Base-by-base conservation (phyloP, 1,140 invertebrate species). In the Macrobrachium rosenbergii region DNA sequence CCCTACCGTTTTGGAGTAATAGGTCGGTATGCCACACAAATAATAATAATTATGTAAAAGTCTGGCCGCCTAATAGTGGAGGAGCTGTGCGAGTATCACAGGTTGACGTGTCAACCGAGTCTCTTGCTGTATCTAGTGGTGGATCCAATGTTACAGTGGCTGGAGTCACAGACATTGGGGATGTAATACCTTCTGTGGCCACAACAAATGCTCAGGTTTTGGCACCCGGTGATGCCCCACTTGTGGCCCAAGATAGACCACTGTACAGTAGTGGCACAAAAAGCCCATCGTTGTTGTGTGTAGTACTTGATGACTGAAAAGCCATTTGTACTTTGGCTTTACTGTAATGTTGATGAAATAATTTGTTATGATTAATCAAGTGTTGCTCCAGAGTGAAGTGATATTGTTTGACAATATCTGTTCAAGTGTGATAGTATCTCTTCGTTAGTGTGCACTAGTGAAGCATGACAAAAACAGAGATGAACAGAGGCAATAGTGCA, bases 401-500 rank as follows among this genome's bases (percentile, higher is more conserved):
- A 88, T 88, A 88, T 82, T 88, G 80, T 82, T 73, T 77, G 86
- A 88, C 86, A 88, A 88, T 88, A 88, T 82, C 80, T 88, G 86
- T 88, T 82, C 80, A 77, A 82, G 86, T 88, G 86, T 88, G 86
- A 88, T 88, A 88, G 72, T 88, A 88, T 79, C 86, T 88, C 86
- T 75, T 88, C 86, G 82, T 80, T 88, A 88, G 86, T 88, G 86
- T 76, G 86, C 79, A n/a, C 86, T 88, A 88, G 86, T 88, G 86
- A 88, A 82, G 79, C 86, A 88, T 88, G 86, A 88, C 86, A 88
- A 88, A 88, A 88, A 80, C 69, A 59, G 80, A 88, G 79, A 88
- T 43, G 86, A 88, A 76, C 62, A 82, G 80, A 82, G 80, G 86
- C 79, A 82, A 82, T 82, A 88, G 86, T 88, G 80, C 79, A 82